Base-by-base conservation (phyloP, 2,797 vertebrate species). In the Molothrus aeneus region DNA sequence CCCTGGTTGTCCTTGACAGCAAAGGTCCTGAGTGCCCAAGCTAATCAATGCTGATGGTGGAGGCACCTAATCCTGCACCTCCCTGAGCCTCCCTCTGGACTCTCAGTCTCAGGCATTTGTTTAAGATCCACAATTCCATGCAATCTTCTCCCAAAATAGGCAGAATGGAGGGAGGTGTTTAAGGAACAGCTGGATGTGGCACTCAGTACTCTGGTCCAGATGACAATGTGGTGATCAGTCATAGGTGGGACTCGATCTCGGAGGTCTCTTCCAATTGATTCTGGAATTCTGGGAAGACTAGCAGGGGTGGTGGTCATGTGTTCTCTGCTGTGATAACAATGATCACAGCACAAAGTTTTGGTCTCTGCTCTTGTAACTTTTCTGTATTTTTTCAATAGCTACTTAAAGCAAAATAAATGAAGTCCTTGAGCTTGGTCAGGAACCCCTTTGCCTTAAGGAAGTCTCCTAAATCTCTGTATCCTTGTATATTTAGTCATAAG, bases 181-280 rank as follows among this genome's bases (percentile, higher is more conserved):
- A 40, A 71, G 59, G 51, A 34, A 24, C 11, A 25, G 1, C 25
- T 51, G 72, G 51, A 63, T 22, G 31, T 22, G 65, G 31, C 17
- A 10, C 8, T 15, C 65, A 3, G 4, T 14, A 8, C 47, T 17
- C 47, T 38, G 38, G 50, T 31, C 45, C 26, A 4, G 20, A 2
- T 69, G n/a, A 25, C 29, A 31, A 11, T 0, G 1, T 8, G 57
- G 17, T 28, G 20, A 29, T 51, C 53, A 21, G 24, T 26, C 57
- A 25, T 1, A 2, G 43, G 20, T 22, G 36, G 29, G 31, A 26
- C 38, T 45, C 0, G 0, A 14, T 22, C n/a, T 22, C 43, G 38
- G 25, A 65, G 65, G 17, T 26, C 3, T 34, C 31, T 65, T 31
- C 65, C n/a, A 45, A 15, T 31, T 31, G n/a, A 38, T 57, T 53